Conservation (phyloP, 2,113 vertebrate species). For the Galeopterus variegatus region DNA sequence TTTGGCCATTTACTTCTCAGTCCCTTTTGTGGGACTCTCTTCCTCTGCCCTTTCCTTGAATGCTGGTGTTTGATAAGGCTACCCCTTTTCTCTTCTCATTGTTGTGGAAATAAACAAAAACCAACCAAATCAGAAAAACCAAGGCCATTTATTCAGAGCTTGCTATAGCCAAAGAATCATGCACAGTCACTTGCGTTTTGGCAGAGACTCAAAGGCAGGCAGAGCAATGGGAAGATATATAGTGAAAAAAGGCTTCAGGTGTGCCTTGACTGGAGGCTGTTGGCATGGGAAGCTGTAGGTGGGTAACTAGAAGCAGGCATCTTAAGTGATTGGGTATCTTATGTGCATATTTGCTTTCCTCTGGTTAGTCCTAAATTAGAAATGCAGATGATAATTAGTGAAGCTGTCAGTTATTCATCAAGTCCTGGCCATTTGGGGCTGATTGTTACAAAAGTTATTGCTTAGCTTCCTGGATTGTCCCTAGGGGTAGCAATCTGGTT, state of each 20-base stretch:
- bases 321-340: neutral
- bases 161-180: constrained; percentile 22
- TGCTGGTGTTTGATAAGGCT: constrained; percentile 14
- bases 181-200: neutral
- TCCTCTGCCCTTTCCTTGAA: constrained; percentile 20
- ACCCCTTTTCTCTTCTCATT: neutral
- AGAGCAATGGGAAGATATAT: neutral
- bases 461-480: neutral
- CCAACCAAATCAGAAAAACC: neutral
- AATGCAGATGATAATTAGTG: neutral
- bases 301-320: neutral
- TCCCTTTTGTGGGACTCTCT: neutral
- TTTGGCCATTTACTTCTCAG: neutral
- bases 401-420: neutral
- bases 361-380: neutral
- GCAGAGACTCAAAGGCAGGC: constrained; percentile 32
- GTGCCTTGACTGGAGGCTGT: neutral
- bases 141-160: constrained; percentile 39
- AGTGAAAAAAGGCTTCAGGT: neutral
- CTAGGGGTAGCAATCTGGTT: neutral
- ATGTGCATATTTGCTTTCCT: neutral
- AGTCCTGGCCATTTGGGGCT: neutral
- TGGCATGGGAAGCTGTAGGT: neutral
- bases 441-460: neutral
- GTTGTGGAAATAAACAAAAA: constrained; percentile 12